Percentiles rank a stretch among this genome's conserved stretches.
Evolutionary conservation across 2,113 vertebrate species (phyloP).

Genomic region (Myiagra hebetior): DNA sequence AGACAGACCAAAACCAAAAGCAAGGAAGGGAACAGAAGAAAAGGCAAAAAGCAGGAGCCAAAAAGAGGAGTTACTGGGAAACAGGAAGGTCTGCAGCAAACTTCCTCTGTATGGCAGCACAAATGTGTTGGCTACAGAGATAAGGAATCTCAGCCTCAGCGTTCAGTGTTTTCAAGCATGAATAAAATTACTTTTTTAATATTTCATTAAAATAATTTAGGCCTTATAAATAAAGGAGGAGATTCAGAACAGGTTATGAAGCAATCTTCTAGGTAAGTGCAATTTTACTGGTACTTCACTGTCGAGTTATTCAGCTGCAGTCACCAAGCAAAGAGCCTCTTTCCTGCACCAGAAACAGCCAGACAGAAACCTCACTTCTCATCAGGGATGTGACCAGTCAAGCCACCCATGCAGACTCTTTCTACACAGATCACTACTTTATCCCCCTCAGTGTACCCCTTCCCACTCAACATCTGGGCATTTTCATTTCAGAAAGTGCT

Average conservation of each 20-base stretch:
- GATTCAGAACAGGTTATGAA: not conserved
- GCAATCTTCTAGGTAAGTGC: not conserved
- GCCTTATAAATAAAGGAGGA: conserved; percentile 10
- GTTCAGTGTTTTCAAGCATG: not conserved
- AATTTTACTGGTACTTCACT: not conserved
- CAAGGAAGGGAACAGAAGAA: not conserved
- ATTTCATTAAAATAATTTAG: conserved; percentile 27
- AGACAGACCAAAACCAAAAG: not conserved
- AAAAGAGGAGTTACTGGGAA: not conserved
- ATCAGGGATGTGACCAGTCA: not conserved
- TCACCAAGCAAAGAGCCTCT: not conserved
- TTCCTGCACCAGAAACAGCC: not conserved
- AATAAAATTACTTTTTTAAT: not conserved
- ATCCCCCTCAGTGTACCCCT: not conserved
- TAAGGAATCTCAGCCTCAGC: not conserved
- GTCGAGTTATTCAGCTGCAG: not conserved
- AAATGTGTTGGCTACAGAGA: not conserved
- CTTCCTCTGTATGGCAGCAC: not conserved
- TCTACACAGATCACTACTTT: not conserved
- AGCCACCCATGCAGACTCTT: not conserved
- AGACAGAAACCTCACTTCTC: not conserved
- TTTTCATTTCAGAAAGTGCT: not conserved
- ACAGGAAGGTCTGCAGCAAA: not conserved
- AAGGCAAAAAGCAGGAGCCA: not conserved
- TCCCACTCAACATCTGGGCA: not conserved